A percentile compares a stretch with the other conserved stretches of the same genome.
Evolutionary conservation across 2,113 vertebrate species (phyloP).

Genomic region (Ancistrus triradiatus): DNA sequence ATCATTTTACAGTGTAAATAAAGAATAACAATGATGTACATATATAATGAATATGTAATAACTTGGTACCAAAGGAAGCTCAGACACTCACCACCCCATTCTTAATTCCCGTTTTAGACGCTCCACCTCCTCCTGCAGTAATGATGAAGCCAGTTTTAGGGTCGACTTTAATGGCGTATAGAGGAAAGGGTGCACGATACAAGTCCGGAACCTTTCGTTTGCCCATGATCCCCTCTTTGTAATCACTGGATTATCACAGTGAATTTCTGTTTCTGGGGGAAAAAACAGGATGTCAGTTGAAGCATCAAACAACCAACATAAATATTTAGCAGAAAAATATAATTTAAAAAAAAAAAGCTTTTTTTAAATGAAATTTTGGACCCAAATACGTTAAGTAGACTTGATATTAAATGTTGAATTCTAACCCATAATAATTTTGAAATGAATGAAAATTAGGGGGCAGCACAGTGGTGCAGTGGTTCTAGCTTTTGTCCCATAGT

Average conservation of each 20-base stretch:
- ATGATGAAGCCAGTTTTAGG: constrained; percentile 73
- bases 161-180: constrained; percentile 82
- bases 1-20: too few species aligned
- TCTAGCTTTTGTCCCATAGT: too few species aligned
- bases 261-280: not conserved
- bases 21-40: too few species aligned
- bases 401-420: too few species aligned
- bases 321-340: not conserved
- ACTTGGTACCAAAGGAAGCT: too few species aligned
- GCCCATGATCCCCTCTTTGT: constrained; percentile 65
- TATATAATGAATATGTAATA: too few species aligned
- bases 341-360: not conserved
- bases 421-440: too few species aligned
- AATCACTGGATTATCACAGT: not conserved
- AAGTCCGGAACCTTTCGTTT: constrained; percentile 75
- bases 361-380: too few species aligned
- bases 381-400: too few species aligned
- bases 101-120: constrained; percentile 88
- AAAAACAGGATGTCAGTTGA: not conserved
- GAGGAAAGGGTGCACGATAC: constrained; percentile 89
- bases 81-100: constrained; percentile 80
- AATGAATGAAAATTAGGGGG: too few species aligned
- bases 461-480: too few species aligned
- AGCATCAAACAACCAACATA: not conserved
- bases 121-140: constrained; percentile 85